Conservation (phyloP, 2,113 vertebrate genomes). For the Coptodon bakossiorum region DNA sequence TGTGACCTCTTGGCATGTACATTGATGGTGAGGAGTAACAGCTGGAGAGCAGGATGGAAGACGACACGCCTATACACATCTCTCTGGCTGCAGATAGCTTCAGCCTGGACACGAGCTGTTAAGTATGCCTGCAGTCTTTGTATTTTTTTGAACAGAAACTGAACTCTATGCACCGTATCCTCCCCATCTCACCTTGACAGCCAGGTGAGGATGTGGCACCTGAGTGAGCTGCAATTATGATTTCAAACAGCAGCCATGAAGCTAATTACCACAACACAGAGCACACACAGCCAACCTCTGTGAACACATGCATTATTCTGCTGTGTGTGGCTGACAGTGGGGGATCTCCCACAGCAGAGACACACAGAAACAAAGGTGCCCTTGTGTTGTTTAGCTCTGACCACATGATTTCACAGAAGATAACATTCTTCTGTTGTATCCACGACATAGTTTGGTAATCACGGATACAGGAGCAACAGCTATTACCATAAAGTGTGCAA, state of each 20-base stretch:
- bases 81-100: background rate
- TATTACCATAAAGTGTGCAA: conserved; percentile 3
- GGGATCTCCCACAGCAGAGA: conserved; percentile 36
- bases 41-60: conserved; percentile 16
- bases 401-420: conserved; percentile 37
- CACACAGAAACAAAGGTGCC: conserved; percentile 35
- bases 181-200: background rate
- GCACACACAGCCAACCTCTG: background rate
- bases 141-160: conserved; percentile 25
- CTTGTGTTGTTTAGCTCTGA: conserved; percentile 42
- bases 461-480: background rate
- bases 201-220: conserved; percentile 3
- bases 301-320: background rate
- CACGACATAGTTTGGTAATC: conserved; percentile 30
- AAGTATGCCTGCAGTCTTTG: background rate
- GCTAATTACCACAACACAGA: background rate
- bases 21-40: conserved; percentile 2
- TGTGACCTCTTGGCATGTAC: background rate
- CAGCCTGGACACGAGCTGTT: background rate
- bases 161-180: background rate
- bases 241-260: background rate
- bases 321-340: conserved; percentile 20
- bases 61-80: conserved; percentile 24
- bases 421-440: conserved; percentile 46
- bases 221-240: background rate